phyloP scores from a whole-genome alignment of 2,888 invertebrate genomes.

The Drosophila tripunctata region DNA sequence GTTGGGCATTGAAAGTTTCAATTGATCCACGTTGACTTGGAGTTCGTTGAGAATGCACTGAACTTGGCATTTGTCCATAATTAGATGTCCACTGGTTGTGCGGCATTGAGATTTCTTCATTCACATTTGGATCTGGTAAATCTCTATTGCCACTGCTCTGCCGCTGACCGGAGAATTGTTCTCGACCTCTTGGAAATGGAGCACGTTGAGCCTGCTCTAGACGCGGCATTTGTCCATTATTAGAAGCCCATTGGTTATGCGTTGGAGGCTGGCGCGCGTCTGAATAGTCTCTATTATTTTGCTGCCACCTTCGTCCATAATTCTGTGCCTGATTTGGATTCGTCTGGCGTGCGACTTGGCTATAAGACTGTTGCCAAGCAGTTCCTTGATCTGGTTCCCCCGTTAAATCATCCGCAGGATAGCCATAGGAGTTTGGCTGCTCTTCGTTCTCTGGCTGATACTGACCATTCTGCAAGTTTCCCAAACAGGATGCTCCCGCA shows the following conservation, averaged over 20 bases:
- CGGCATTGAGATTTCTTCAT: no score
- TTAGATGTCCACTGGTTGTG: no score
- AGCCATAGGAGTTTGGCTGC: neutral
- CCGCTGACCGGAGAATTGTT: neutral
- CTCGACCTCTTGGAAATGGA: neutral
- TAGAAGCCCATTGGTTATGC: no score
- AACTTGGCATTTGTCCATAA: neutral
- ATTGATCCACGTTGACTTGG: neutral
- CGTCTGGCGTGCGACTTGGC: neutral
- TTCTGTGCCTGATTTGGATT: neutral
- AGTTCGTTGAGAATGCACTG: neutral
- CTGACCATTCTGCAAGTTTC: constrained; percentile 37
- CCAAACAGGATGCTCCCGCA: constrained; percentile 60
- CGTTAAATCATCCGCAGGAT: constrained; percentile 62
- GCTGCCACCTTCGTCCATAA: no score
- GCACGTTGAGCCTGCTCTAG: neutral
- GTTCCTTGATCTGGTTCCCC: constrained; percentile 24
- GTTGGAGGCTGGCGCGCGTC: no score
- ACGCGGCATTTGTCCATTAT: neutral
- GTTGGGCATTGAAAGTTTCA: neutral
- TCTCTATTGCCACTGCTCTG: neutral
- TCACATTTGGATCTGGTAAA: neutral
- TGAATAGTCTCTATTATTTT: no score
- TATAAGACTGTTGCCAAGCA: constrained; percentile 7
- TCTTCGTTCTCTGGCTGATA: constrained; percentile 26